phyloP scores from a whole-genome alignment of 2,113 vertebrate genomes.

The Panthera tigris region DNA sequence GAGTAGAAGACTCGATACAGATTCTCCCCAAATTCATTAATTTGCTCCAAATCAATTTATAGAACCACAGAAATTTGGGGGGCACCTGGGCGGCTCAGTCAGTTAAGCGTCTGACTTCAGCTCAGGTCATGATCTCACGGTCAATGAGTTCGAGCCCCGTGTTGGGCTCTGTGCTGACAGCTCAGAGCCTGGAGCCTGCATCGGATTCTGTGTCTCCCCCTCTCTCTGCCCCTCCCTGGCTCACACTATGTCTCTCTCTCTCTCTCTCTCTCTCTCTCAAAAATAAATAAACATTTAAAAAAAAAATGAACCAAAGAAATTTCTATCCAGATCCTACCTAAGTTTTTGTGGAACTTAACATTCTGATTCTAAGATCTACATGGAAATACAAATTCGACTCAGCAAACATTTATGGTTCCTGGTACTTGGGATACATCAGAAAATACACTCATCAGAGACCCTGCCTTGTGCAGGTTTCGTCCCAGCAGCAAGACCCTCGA shows the following conservation, averaged over 20 bases:
- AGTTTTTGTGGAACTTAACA: not conserved
- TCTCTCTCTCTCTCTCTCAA: too few species aligned
- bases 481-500: rapidly evolving
- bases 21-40: not conserved
- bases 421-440: not conserved
- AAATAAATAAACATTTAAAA: too few species aligned
- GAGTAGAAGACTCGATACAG: not conserved
- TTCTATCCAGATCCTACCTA: not conserved
- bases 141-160: too few species aligned
- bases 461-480: rapidly evolving
- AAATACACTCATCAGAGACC: rapidly evolving
- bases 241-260: too few species aligned
- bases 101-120: too few species aligned
- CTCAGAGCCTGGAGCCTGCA: too few species aligned
- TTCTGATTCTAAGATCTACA: too few species aligned
- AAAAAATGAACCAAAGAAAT: not conserved
- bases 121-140: too few species aligned
- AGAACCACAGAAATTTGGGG: not conserved
- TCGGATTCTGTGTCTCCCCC: too few species aligned
- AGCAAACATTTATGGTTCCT: not conserved
- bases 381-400: not conserved
- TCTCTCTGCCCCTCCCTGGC: too few species aligned
- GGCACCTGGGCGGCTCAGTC: too few species aligned
- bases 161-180: too few species aligned
- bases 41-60: not conserved